Base-by-base conservation (phyloP, 2,888 invertebrate genomes). In the Drosophila merina region DNA sequence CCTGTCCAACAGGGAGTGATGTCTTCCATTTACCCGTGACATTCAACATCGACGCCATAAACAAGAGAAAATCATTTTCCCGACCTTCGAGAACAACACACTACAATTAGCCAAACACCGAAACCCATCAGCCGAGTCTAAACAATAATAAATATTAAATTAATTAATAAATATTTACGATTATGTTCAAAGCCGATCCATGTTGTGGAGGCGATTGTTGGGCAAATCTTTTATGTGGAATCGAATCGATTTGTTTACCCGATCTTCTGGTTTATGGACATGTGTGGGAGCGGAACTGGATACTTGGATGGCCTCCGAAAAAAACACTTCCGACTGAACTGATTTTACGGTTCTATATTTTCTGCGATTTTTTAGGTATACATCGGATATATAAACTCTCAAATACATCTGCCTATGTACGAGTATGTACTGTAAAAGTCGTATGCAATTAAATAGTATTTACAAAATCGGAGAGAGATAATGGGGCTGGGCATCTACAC, bases 81-180 rank as follows among this genome's bases (percentile, higher is more conserved):
- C 56, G 79, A 76, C 87, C 86, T 82, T 85, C 57, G 56, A 10
- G 47, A 6, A 14, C 33, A 42, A 45, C 58, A 44, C 64, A 69
- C 52, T 67, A 62, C 58, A 72, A 67, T 57, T 55, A 57, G 59
- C 44, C 36, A 49, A 50, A 49, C 42, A 67, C 10, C 66, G 44
- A 10, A 42, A 49, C 47, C 40, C 26, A 44, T 57, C 56, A 36
- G 30, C 52, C 3, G 49, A 64, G 47, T 54, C 62, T 56, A 73
- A 81, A 78, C 79, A 82, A 69, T 58, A 81, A 59, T 67, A 74
- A 74, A 80, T 82, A 73, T 62, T 52, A 56, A 57, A 68, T 62
- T 60, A 67, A 62, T 76, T 75, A 70, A 81, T 81, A 82, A 87
- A 85, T 87, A 82, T 76, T 81, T 87, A 85, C 74, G 30, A 62